Base-by-base conservation (phyloP, 2,888 invertebrate species). In the Andricus curvator region DNA sequence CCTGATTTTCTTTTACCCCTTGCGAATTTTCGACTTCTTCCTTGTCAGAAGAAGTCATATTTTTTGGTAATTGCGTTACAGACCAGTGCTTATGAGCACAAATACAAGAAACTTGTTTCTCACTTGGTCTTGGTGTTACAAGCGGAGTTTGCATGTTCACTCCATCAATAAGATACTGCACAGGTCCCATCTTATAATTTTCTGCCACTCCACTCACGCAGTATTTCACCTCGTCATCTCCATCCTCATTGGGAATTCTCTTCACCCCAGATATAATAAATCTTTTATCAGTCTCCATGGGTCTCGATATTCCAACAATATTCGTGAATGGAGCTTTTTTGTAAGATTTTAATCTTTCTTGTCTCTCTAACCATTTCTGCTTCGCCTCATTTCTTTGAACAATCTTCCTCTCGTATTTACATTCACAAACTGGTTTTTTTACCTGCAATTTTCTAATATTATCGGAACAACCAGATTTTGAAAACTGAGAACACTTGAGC, bases 401-500 rank as follows among this genome's bases (percentile, higher is more conserved):
- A 17, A 89, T 85, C 76, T 88, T 90, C 22, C 91, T 85, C 67
- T 91, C 90, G 79, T 91, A 88, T 48, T 87, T 86, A 80, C 91
- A 91, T 76, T 91, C 91, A 62, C 91, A 91, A 0, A 90, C 91
- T 9, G 91, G 91, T 62, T 82, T 88, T 77, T 86, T 87, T 1
- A 88, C 82, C 13, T 84, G 84, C 37, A 91, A 81, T 56, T 80
- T 85, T 33, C 82, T 81, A 0, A 80, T 51, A 5, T 70, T 68
- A 8, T 51, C 9, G 48, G 51, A 66, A 29, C 84, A 83, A 0
- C 85, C 84, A 13, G 20, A 70, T 83, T n/a, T 83, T 80, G 29
- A 86, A 29, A 68, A 87, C 80, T 86, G 87, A 0, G 80, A 79
- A 76, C 88, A 88, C 15, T 84, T 86, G 2, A 85, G 66, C 87